phyloP scores from a whole-genome alignment of 2,113 vertebrate species.

The Silurus meridionalis region DNA sequence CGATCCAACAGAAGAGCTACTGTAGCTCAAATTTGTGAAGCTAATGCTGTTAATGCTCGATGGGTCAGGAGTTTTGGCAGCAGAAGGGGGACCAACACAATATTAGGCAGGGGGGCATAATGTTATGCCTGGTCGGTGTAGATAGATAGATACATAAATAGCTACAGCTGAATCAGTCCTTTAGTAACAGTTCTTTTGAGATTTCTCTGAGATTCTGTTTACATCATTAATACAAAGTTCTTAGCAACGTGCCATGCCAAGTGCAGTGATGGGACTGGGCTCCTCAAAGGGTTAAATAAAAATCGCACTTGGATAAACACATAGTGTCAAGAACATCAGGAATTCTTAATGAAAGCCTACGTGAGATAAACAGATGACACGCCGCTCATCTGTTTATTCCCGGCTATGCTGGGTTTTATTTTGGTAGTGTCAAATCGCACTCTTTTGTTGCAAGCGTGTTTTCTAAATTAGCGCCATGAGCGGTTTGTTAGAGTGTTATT shows the following conservation, averaged over 20 bases:
- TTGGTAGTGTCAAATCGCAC: constrained; percentile 42
- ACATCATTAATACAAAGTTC: neutral
- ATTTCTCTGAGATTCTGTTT: neutral
- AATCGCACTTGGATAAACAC: constrained; percentile 33
- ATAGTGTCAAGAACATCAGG: constrained; percentile 38
- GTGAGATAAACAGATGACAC: constrained; percentile 43
- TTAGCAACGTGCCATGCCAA: neutral
- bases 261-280: neutral
- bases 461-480: constrained; percentile 37
- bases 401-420: constrained; percentile 34
- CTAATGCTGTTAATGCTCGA: no score
- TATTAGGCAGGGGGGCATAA: no score
- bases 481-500: constrained; percentile 16
- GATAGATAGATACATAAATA: neutral
- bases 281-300: constrained; percentile 26
- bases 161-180: neutral
- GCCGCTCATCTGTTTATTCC: constrained; percentile 20
- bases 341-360: constrained; percentile 40
- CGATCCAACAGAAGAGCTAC: no score
- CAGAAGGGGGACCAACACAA: no score
- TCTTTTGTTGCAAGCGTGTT: constrained; percentile 20
- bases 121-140: no score
- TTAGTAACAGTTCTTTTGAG: neutral
- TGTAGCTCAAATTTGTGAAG: no score
- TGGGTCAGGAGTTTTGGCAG: no score